Evolutionary conservation across 2,113 vertebrate species (phyloP).

Genomic region (Notiomystis cincta): DNA sequence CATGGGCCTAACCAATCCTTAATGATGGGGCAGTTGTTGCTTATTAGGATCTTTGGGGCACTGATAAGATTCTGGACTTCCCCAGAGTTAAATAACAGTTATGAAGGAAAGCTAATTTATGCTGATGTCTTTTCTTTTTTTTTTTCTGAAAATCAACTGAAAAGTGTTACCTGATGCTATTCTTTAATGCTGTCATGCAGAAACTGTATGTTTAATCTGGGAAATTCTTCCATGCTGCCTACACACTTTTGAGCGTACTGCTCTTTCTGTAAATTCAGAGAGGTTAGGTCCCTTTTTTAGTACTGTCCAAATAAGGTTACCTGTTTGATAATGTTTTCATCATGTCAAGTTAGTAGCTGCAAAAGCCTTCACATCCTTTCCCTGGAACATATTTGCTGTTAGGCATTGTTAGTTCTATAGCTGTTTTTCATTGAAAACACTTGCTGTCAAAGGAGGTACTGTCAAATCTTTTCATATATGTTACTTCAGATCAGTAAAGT

Average conservation of each 20-base stretch:
- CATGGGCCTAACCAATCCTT: not conserved
- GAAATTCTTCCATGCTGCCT: not conserved
- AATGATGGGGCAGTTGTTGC: not conserved
- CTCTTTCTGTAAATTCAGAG: not conserved
- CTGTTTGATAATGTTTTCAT: not conserved
- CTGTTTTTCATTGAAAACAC: not conserved
- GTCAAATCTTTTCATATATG: not conserved
- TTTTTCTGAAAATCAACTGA: not conserved
- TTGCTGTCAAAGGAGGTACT: no score
- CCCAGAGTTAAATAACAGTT: not conserved
- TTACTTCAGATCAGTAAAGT: not conserved
- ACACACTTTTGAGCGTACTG: not conserved
- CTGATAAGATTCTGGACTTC: not conserved
- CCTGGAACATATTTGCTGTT: not conserved
- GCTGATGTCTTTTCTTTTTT: not conserved
- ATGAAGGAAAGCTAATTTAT: not conserved
- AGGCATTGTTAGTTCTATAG: not conserved
- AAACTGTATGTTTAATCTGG: not conserved
- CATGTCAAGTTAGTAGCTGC: not conserved
- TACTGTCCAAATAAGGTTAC: not conserved
- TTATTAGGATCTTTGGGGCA: fast-evolving
- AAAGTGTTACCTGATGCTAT: not conserved
- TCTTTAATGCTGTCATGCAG: not conserved
- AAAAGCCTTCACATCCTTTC: not conserved
- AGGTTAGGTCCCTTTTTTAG: not conserved